Conservation (phyloP, 2,113 vertebrate genomes). For the Delphinapterus leucas region DNA sequence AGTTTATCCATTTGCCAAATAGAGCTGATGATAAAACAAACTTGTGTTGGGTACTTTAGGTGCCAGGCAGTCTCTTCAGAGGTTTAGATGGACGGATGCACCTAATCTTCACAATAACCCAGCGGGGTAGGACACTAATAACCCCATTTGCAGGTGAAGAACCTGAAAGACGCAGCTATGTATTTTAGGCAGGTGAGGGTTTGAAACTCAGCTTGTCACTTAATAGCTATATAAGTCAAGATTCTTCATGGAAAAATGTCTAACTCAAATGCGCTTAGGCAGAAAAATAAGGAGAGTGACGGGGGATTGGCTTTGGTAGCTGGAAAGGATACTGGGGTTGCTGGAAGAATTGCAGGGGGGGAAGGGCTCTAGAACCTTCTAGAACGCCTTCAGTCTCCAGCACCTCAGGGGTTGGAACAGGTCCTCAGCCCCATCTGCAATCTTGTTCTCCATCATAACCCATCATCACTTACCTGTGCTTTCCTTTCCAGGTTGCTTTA, state of each 20-base stretch:
- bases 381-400: background rate
- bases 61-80: background rate
- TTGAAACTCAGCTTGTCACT: background rate
- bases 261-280: background rate
- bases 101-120: background rate
- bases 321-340: background rate
- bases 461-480: background rate
- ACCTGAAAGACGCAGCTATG: fast-evolving
- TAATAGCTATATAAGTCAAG: background rate
- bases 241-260: background rate
- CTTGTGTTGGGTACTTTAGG: background rate
- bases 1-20: background rate
- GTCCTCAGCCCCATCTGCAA: fast-evolving
- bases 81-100: background rate
- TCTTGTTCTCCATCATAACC: background rate
- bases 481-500: background rate
- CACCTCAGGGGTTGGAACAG: background rate
- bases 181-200: background rate
- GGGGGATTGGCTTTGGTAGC: background rate
- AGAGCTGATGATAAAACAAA: background rate
- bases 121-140: fast-evolving
- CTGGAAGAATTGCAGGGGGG: background rate
- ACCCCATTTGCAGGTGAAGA: background rate
- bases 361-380: background rate
- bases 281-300: too few species aligned